phyloP scores from a whole-genome alignment of 2,113 vertebrate genomes.

The Potamarius usumacintae region DNA sequence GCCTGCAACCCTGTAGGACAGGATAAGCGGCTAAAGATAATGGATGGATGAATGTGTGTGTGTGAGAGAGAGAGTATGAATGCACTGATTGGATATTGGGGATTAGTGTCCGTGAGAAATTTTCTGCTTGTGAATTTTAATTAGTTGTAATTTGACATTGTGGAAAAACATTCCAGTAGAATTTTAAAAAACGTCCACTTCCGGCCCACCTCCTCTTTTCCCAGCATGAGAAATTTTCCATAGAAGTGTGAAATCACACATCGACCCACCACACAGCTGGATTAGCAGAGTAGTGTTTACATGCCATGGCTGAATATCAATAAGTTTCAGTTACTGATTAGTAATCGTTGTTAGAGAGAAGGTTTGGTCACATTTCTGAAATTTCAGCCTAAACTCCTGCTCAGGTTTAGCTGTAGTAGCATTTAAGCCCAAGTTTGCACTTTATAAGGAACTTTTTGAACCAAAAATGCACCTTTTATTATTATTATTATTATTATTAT shows the following conservation, averaged over 20 bases:
- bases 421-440: no score
- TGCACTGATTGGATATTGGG: background rate
- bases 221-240: slow-evolving; percentile 24
- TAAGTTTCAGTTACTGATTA: background rate
- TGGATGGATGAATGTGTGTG: background rate
- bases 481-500: background rate
- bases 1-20: no score
- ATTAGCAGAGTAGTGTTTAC: background rate
- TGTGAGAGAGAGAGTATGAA: background rate
- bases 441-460: no score
- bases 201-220: background rate
- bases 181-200: background rate
- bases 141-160: background rate
- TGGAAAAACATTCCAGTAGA: background rate
- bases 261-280: background rate
- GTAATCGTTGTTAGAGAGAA: background rate
- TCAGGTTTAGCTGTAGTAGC: background rate
- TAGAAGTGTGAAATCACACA: slow-evolving; percentile 11
- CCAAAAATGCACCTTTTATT: no score
- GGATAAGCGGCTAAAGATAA: no score
- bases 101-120: background rate
- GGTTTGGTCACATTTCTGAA: background rate
- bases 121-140: background rate
- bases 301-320: background rate
- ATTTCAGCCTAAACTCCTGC: background rate